Conservation (phyloP, 2,113 vertebrate species). For the Morone saxatilis region DNA sequence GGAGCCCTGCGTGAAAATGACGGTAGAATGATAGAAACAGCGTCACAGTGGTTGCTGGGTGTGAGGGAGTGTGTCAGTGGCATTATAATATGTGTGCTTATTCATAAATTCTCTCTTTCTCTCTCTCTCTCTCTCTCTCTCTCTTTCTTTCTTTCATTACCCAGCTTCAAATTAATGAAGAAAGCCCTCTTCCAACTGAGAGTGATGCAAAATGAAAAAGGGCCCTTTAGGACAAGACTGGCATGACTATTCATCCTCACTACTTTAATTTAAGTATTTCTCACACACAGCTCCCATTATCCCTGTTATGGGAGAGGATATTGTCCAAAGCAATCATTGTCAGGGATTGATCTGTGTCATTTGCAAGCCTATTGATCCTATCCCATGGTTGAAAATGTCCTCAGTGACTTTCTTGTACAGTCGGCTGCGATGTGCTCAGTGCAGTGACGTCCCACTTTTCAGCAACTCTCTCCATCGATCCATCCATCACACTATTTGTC, state of each 20-base stretch:
- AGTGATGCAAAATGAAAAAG: not conserved
- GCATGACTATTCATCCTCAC: conserved; percentile 29
- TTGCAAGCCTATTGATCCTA: conserved; percentile 53
- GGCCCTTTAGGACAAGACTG: not conserved
- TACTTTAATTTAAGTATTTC: conserved; percentile 33
- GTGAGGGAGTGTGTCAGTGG: not conserved
- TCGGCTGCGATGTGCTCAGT: not conserved
- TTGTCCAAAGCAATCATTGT: conserved; percentile 46
- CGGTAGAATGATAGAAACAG: too few species aligned
- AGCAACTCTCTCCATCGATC: conserved; percentile 36
- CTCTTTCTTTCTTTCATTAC: not conserved
- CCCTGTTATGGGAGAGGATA: conserved; percentile 17
- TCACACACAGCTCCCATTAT: conserved; percentile 22
- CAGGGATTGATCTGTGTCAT: conserved; percentile 40
- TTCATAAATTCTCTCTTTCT: not conserved
- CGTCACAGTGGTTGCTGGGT: not conserved
- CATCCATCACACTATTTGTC: conserved; percentile 28
- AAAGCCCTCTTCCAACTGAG: not conserved
- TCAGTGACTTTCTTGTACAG: conserved; percentile 19
- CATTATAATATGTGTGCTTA: not conserved
- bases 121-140: too few species aligned
- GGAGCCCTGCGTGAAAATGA: too few species aligned
- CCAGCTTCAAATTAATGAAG: conserved; percentile 7
- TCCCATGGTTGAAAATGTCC: conserved; percentile 39
- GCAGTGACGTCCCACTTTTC: conserved; percentile 41